Evolutionary conservation across 2,113 vertebrate genomes (phyloP), one percentile per base, ranked within the genome.

Genomic region (Cepphus grylle): DNA sequence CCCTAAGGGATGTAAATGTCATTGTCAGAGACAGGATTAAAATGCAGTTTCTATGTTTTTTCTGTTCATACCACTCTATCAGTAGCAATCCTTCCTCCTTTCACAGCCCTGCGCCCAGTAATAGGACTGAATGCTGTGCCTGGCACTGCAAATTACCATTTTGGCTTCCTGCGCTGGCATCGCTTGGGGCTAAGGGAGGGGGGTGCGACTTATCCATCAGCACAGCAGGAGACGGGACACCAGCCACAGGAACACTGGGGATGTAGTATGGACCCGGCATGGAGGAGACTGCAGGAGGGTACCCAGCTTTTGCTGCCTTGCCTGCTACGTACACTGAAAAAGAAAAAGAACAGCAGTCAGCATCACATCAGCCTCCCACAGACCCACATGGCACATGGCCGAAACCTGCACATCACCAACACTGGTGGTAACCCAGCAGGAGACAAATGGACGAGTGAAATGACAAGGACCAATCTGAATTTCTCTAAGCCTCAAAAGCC

Each of bases 191-290:
- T 90, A 98, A 95, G 6, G 98, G 98, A 90, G 99, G 98, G 11
- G 98, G 96, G n/a, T 98, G 92, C 1, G 98, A 97, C 90, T 99
- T 99, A 61, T 99, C 99, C 97, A 98, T 96, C 77, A 98, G 97
- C 91, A 99, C 98, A 73, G 98, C 98, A 66, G 99, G 98, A 79
- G 99, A 98, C 0, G 98, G 98, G 59, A 98, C 96, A 71, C 99
- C 98, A 93, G 99, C 97, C 80, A 99, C 97, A 34, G 99, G 98
- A 74, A 99, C 98, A 38, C 98, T 98, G 76, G 99, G 99, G 78
- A 99, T 98, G 98, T 99, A 99, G 97, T 99, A 99, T 11, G 99
- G 98, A 71, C 99, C 99, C 85, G 99, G 99, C 97, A 99, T 97
- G 85, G 98, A 85, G 53, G 98, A 98, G 53, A 99, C 97, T 67